phyloP scores from a whole-genome alignment of 2,113 vertebrate genomes.

The Polypterus bichir region DNA sequence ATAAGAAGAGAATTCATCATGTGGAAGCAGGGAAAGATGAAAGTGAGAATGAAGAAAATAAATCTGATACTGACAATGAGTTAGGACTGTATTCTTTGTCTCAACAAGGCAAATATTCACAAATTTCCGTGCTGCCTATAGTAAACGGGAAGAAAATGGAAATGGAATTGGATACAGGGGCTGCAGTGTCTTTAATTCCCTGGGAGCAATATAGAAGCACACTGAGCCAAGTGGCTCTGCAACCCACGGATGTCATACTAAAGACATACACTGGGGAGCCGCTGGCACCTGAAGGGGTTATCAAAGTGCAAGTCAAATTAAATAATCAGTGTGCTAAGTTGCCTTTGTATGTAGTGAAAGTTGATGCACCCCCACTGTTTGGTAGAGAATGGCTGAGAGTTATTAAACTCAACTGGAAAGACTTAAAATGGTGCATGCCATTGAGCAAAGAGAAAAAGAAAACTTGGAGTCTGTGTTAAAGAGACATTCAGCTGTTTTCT shows the following conservation, averaged over 20 bases:
- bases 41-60: no score
- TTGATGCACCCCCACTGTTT: slow-evolving; percentile 4
- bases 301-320: neutral
- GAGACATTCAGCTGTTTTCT: slow-evolving; percentile 6
- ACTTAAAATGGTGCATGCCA: no score
- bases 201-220: neutral
- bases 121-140: neutral
- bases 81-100: slow-evolving; percentile 3
- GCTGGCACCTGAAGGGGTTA: slow-evolving; percentile 4
- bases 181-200: neutral
- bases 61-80: neutral
- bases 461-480: slow-evolving; percentile 6
- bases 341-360: neutral
- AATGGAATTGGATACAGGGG: slow-evolving; percentile 1
- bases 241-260: slow-evolving; percentile 3
- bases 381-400: slow-evolving; percentile 1
- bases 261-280: slow-evolving; percentile 6
- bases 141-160: no score
- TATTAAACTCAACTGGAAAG: no score
- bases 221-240: neutral
- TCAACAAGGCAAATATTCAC: slow-evolving; percentile 2
- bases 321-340: neutral
- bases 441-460: neutral
- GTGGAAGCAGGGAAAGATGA: no score
- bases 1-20: no score